These are phyloP conservation scores for Drosophila ohnishii DNA, from an alignment of 1,140 invertebrate species.

Conservation along the genomic window DNA sequence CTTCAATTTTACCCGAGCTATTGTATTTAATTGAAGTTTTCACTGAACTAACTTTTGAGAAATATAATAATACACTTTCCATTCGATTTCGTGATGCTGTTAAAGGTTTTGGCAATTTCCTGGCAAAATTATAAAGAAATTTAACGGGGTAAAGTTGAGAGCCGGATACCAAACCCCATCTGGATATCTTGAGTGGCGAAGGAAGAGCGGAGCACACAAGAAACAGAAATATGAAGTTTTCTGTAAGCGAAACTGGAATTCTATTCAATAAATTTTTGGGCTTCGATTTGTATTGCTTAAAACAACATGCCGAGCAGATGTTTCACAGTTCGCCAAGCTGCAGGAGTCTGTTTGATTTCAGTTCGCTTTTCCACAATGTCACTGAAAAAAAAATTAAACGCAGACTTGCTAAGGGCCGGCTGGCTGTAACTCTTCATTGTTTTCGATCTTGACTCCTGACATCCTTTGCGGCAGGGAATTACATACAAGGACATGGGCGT, in stretches of 20 bases:
- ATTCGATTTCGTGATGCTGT: background rate
- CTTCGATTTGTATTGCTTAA: slow-evolving; percentile 26
- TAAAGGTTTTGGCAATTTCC: background rate
- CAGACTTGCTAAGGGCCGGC: slow-evolving; percentile 36
- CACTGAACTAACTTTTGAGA: too few species aligned
- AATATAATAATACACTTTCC: too few species aligned
- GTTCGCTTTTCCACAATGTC: slow-evolving; percentile 30
- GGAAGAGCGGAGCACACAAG: slow-evolving; percentile 8
- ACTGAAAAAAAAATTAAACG: slow-evolving; percentile 60
- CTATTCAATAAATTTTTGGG: slow-evolving; percentile 60
- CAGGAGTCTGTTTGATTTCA: slow-evolving; percentile 52
- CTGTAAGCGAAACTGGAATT: slow-evolving; percentile 48
- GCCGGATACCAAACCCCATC: slow-evolving; percentile 10
- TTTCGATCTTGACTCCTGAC: slow-evolving; percentile 69
- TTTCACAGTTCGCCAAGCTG: slow-evolving; percentile 12
- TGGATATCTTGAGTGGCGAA: background rate
- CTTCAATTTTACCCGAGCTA: background rate
- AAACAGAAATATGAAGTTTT: slow-evolving; percentile 54
- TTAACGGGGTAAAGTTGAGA: background rate
- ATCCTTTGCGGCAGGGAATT: slow-evolving; percentile 28
- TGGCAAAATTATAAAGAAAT: background rate
- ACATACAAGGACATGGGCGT: slow-evolving; percentile 33
- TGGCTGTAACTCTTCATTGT: slow-evolving; percentile 66
- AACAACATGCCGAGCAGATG: slow-evolving; percentile 27
- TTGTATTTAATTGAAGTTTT: slow-evolving; percentile 30